These are phyloP conservation scores for Micromys minutus DNA, from an alignment of 2,113 vertebrate genomes.

Conservation along the genomic window DNA sequence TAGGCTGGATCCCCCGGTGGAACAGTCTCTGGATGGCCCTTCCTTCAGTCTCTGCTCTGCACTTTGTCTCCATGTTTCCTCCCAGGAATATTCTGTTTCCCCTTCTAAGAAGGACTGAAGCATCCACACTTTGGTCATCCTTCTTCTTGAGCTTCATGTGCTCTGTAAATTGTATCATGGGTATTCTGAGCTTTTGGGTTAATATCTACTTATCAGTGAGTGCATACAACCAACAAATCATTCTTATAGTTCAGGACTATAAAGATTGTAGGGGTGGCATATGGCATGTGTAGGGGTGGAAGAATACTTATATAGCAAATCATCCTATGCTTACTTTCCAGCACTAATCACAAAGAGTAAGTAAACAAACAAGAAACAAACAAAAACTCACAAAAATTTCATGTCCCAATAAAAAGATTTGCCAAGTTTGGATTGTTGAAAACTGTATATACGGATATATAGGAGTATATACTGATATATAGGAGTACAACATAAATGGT, in stretches of 20 bases:
- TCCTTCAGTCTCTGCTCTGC: too few species aligned
- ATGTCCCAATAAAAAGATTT: neutral
- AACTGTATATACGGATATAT: neutral
- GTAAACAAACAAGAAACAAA: neutral
- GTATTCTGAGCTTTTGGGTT: too few species aligned
- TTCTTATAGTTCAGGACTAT: constrained; percentile 6
- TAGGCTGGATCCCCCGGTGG: too few species aligned
- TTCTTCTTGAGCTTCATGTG: too few species aligned
- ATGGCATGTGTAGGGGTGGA: neutral
- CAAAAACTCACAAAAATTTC: neutral
- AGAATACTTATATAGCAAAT: neutral
- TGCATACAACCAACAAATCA: neutral
- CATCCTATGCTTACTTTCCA: neutral
- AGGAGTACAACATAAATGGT: neutral
- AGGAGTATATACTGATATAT: neutral
- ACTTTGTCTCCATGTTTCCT: too few species aligned
- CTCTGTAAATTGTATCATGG: too few species aligned
- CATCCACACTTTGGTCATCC: too few species aligned
- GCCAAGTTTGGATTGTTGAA: neutral
- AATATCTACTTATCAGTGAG: too few species aligned
- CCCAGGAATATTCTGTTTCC: too few species aligned
- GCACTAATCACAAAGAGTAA: neutral
- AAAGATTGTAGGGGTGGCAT: neutral
- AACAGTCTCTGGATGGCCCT: too few species aligned
- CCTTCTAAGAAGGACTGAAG: too few species aligned